Evolutionary conservation across 2,888 invertebrate species (phyloP).

Genomic region (Amiota communis): DNA sequence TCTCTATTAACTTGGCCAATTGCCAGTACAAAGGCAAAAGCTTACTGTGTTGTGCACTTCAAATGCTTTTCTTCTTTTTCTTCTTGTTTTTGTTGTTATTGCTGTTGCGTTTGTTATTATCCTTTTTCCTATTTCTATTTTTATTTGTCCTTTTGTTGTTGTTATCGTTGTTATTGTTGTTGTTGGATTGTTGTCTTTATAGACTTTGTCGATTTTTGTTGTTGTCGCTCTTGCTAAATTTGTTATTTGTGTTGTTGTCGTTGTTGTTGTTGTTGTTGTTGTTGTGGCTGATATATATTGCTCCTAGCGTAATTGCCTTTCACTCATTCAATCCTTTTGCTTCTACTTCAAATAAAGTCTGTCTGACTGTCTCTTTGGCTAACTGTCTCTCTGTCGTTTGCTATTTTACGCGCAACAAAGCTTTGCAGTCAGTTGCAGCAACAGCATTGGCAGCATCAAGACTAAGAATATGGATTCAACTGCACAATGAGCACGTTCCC

Average conservation of each 20-base stretch:
- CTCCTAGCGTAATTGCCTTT: background rate
- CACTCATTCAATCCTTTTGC: conserved; percentile 6
- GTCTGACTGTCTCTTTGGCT: background rate
- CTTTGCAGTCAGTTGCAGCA: conserved; percentile 25
- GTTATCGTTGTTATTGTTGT: background rate
- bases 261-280: background rate
- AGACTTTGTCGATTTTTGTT: background rate
- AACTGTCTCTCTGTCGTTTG: background rate
- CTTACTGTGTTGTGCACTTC: conserved; percentile 22
- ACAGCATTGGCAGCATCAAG: background rate
- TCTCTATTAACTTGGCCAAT: conserved; percentile 66
- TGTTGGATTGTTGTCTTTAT: background rate
- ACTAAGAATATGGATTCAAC: background rate
- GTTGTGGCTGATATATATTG: background rate
- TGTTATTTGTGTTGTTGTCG: background rate
- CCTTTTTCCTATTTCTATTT: background rate
- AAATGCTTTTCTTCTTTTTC: conserved; percentile 4
- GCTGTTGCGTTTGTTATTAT: background rate
- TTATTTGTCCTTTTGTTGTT: background rate
- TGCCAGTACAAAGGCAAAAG: conserved; percentile 55
- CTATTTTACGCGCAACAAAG: conserved; percentile 6
- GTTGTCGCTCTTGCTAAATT: background rate
- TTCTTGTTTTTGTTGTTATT: background rate
- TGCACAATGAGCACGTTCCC: too few species aligned
- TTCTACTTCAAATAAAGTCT: background rate